phyloP scores from a whole-genome alignment of 2,113 vertebrate genomes.

The Centrocercus urophasianus region DNA sequence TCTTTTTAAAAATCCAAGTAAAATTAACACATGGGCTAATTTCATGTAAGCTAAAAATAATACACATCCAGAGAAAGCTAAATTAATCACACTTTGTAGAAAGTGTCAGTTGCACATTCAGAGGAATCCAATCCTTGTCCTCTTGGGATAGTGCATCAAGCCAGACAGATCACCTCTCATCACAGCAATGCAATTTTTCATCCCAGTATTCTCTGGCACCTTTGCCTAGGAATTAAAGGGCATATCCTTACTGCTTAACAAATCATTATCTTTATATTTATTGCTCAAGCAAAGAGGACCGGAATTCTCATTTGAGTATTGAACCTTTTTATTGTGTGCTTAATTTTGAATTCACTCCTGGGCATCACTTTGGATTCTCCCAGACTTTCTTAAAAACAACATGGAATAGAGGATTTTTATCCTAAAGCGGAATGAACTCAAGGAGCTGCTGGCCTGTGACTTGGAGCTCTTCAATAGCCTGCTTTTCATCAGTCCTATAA shows the following conservation, averaged over 20 bases:
- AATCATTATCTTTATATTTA: not conserved
- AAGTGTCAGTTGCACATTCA: not conserved
- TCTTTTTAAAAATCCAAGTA: not conserved
- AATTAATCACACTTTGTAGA: not conserved
- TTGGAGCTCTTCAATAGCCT: not conserved
- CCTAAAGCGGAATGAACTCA: not conserved
- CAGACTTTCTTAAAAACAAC: not conserved
- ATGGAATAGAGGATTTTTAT: not conserved
- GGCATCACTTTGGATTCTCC: not conserved
- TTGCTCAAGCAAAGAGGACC: not conserved
- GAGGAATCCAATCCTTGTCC: not conserved
- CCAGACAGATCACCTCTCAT: not conserved
- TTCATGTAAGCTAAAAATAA: slow-evolving; percentile 13
- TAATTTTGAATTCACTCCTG: not conserved
- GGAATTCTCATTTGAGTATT: not conserved
- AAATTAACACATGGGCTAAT: not conserved
- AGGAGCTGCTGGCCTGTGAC: not conserved
- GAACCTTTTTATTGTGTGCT: not conserved
- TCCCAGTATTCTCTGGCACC: not conserved
- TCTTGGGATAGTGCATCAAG: not conserved
- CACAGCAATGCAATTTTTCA: not conserved
- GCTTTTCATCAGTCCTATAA: not conserved
- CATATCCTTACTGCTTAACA: not conserved
- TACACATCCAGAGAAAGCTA: not conserved
- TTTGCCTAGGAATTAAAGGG: not conserved